Base-by-base conservation (phyloP, 2,113 vertebrate species). In the Podarcis raffonei region DNA sequence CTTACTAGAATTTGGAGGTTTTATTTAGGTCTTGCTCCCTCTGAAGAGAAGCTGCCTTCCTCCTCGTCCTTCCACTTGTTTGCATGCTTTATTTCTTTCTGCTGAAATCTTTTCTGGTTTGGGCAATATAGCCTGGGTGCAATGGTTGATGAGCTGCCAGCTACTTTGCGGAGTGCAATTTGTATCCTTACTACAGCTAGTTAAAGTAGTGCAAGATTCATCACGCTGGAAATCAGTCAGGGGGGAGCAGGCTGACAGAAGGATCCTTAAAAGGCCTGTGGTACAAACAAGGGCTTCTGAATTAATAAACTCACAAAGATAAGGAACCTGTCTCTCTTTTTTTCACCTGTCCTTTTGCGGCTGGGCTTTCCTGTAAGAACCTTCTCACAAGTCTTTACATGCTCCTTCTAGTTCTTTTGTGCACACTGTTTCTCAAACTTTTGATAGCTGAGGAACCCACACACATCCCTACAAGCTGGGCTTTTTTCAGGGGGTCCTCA, bases 91-190 rank as follows among this genome's bases (percentile, higher is more conserved):
- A 37, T 9, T 71, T 35, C 69, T 57, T 59, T 30, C 83, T 37
- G 7, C 69, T 74, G 69, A 84, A 74, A 35, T 23, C 42, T 25
- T 85, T 81, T 30, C 77, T 22, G 20, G n/a, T 37, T 53, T 57
- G 30, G n/a, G 39, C 57, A 83, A 16, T 68, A 74, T 83, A 37
- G 66, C 81, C 30, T 90, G 66, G 27, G 7, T 7, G 5, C 81
- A 83, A 30, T 83, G 91, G 75, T 57, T 75, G 83, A 92, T 85
- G 27, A 22, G 87, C 84, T 92, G 78, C 35, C 74, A 90, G 69
- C 37, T 42, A 74, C 0, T 0, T 0, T 68, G 76, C 77, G 25
- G 72, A 90, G 57, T 23, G 68, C 88, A 76, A 84, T 68, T 65
- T 81, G 68, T 57, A 8, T 90, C 82, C 88, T 42, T 27, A 37